Evolutionary conservation across 2,797 vertebrate species (phyloP), one percentile per base, ranked within the genome.

Genomic region (Lutjanus argentimaculatus): DNA sequence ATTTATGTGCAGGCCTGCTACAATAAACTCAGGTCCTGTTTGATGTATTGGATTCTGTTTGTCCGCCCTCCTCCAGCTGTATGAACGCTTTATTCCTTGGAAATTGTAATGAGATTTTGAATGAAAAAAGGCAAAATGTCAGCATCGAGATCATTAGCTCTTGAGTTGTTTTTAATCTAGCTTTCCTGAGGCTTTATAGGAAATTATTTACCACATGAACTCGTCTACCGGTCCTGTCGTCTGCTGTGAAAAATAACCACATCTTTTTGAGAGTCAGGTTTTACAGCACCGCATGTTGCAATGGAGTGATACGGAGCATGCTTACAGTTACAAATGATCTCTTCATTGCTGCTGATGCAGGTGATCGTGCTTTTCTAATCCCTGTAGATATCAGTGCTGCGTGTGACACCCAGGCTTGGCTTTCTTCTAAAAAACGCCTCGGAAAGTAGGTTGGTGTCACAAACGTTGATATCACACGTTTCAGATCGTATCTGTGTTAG

Each of bases 401-500:
- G 36, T 83, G 77, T 80, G 67, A 80, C 83, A 75, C 76, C 14
- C 5, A 56, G 59, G 70, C 68, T 65, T 0, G 43, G 59, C 65
- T 75, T 86, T 71, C 75, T 77, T 76, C 74, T 65, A 30, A 48
- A 48, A 85, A 73, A 45, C 7, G 48, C 77, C 78, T 72, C 21
- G 10, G 79, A 89, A 82, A 83, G 77, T 69, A 74, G 86, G 82
- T 71, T 88, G 89, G 59, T 83, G 87, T 90, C 79, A 80, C 75
- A 84, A 72, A 49, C 21, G 48, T 72, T 83, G 84, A 85, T 89
- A 83, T 83, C 80, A 53, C 40, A 58, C 52, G 1, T 82, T 80
- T 85, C 78, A 80, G 77, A 91, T 93, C 65, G 11, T 85, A 88
- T 91, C 83, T 86, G 17, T 22, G 68, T 83, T 68, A 69, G 79